phyloP scores from a whole-genome alignment of 2,888 invertebrate species.

The Pachycephus smyrnensis region DNA sequence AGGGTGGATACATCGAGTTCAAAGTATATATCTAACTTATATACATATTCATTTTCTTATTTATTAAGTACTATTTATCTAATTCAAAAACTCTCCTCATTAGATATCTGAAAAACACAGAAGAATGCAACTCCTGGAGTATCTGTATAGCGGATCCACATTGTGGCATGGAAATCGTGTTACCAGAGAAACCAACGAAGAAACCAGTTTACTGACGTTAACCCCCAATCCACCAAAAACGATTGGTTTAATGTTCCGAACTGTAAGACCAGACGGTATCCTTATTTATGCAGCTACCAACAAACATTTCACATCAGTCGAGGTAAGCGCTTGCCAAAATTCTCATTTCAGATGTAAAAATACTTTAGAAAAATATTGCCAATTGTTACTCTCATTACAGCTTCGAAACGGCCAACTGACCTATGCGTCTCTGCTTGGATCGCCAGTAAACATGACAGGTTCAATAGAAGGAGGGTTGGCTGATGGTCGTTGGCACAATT shows the following conservation, averaged over 20 bases:
- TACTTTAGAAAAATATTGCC: neutral
- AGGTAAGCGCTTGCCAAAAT: slow-evolving; percentile 66
- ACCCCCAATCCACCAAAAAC: slow-evolving; percentile 74
- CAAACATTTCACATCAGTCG: slow-evolving; percentile 86
- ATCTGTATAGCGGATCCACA: slow-evolving; percentile 80
- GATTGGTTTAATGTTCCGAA: slow-evolving; percentile 84
- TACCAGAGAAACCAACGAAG: slow-evolving; percentile 44
- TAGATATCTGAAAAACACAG: slow-evolving; percentile 85
- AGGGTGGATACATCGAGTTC: slow-evolving; percentile 84
- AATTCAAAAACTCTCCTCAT: neutral
- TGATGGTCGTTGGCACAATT: slow-evolving; percentile 91
- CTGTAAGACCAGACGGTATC: slow-evolving; percentile 81
- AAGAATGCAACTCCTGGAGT: slow-evolving; percentile 87
- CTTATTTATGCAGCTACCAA: slow-evolving; percentile 90
- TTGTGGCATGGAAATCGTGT: slow-evolving; percentile 71
- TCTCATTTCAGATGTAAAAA: neutral
- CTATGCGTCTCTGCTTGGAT: slow-evolving; percentile 84
- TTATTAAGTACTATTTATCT: neutral
- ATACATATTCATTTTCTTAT: neutral
- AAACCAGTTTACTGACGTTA: slow-evolving; percentile 37
- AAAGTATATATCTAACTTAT: slow-evolving; percentile 48
- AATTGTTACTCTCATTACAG: slow-evolving; percentile 50
- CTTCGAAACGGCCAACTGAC: slow-evolving; percentile 80
- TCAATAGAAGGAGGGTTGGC: slow-evolving; percentile 73
- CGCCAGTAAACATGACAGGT: slow-evolving; percentile 86